phyloP scores from a whole-genome alignment of 2,888 invertebrate species.

The Chydorus sphaericus region DNA sequence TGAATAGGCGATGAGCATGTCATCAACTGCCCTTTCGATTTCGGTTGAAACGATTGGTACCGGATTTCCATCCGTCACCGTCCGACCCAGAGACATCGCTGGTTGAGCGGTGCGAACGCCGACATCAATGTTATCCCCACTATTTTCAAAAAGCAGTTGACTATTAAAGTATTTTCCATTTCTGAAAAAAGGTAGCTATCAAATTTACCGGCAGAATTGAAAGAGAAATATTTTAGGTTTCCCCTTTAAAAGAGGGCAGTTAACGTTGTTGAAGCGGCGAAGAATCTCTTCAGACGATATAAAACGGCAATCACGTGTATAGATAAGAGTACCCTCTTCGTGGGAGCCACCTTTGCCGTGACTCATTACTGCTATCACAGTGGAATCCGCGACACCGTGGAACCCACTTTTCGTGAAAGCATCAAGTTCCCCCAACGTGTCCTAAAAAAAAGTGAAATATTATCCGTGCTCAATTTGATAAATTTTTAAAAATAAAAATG shows the following conservation, averaged over 20 bases:
- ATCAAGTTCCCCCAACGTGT: constrained; percentile 10
- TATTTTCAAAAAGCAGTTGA: constrained; percentile 5
- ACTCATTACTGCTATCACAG: constrained; percentile 18
- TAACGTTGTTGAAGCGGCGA: constrained; percentile 41
- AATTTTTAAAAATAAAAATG: background rate
- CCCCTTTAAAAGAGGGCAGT: constrained; percentile 36
- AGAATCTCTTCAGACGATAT: constrained; percentile 37
- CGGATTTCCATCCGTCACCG: constrained; percentile 22
- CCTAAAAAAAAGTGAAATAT: too few species aligned
- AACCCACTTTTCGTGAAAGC: constrained; percentile 13
- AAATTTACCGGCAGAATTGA: constrained; percentile 45
- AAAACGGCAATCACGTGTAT: constrained; percentile 40
- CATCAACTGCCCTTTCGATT: constrained; percentile 30
- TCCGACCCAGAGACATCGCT: constrained; percentile 17
- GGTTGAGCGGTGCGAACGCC: constrained; percentile 18
- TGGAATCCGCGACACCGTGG: constrained; percentile 15
- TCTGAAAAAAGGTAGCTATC: background rate
- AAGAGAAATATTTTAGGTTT: constrained; percentile 60
- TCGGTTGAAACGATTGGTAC: constrained; percentile 14
- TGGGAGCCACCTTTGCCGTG: constrained; percentile 24
- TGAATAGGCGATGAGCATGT: constrained; percentile 49
- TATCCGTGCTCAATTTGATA: too few species aligned
- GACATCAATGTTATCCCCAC: constrained; percentile 13
- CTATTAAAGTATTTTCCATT: background rate
- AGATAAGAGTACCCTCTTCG: constrained; percentile 30